Evolutionary conservation across 1,140 invertebrate genomes (phyloP).

Genomic region (Nebria ingens): DNA sequence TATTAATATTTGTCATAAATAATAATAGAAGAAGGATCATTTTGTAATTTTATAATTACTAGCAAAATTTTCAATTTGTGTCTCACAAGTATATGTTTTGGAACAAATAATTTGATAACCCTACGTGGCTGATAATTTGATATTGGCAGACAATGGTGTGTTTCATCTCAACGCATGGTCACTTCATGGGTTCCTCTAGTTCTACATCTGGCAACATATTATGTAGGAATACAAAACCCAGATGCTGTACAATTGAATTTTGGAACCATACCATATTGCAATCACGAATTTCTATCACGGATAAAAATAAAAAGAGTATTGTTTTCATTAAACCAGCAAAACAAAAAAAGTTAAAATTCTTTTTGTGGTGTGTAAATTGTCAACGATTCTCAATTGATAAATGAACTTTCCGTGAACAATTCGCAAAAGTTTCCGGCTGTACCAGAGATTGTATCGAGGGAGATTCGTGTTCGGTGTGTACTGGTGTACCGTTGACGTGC

Average conservation of each 20-base stretch:
- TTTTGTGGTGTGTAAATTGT: background rate
- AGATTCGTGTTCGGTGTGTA: background rate
- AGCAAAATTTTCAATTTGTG: too few relatives aligned
- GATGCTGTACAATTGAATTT: too few relatives aligned
- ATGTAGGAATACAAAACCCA: background rate
- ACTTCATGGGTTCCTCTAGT: background rate
- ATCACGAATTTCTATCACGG: too few relatives aligned
- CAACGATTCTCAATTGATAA: background rate
- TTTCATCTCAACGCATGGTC: slow-evolving; percentile 1
- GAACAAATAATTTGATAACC: too few relatives aligned
- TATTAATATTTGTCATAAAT: too few relatives aligned
- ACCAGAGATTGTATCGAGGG: background rate
- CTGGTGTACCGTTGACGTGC: background rate
- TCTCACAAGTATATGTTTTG: too few relatives aligned
- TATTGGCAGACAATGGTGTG: background rate
- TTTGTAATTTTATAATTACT: too few relatives aligned
- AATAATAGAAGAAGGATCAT: too few relatives aligned
- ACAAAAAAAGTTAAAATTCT: background rate
- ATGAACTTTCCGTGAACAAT: slow-evolving; percentile 4
- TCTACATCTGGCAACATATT: background rate
- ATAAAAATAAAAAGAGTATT: too few relatives aligned
- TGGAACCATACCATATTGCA: too few relatives aligned
- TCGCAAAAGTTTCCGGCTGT: background rate
- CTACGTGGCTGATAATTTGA: too few relatives aligned
- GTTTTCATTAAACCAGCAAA: too few relatives aligned